Evolutionary conservation across 23 tunicate genomes (phyloP), one percentile per base, ranked within the genome.

Genomic region (Botrylloides violaceus): DNA sequence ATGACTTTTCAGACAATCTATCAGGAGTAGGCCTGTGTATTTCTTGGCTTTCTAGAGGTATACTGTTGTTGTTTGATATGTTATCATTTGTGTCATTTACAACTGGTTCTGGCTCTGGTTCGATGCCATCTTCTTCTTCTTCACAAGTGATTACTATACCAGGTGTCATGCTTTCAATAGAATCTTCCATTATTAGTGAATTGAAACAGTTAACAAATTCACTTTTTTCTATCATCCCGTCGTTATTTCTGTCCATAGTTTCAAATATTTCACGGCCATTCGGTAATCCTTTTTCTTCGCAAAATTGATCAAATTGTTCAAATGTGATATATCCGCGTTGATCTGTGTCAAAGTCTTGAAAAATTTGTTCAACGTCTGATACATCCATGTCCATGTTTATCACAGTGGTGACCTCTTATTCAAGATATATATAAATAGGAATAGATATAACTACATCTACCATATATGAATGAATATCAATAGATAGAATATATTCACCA

Each of bases 151-250:
- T 43, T 15, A 43, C 53, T 43, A 43, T 43, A 43, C 53, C 53
- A 15, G 53, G 53, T 7, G 53, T 43, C 9, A 7, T 15, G 53
- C 53, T 15, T 9, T 43, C 53, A 15, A 43, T 15, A 43, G 53
- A 7, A 15, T 43, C 53, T 9, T 43, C 53, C 53, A 43, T 43
- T 43, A 43, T 31, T 4, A 85, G 58, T 31, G 66, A 47, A 31
- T 56, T 47, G 56, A 85, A 85, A 19, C 64, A 61, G 28, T 85
- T 62, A 27, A 85, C 59, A 37, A 85, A 85, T 35, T 85, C 93
- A 3, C 53, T 29, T 26, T 73, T 63, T 49, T 79, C 80, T 25
- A 85, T 73, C 33, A 36, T 38, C 2, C 93, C 93, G 36, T 85
- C 77, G 7, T 49, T 57, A 80, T 85, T 85, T 31, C 59, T 27